phyloP scores from a whole-genome alignment of 2,797 vertebrate species.

The Mionectes olivaceus region DNA sequence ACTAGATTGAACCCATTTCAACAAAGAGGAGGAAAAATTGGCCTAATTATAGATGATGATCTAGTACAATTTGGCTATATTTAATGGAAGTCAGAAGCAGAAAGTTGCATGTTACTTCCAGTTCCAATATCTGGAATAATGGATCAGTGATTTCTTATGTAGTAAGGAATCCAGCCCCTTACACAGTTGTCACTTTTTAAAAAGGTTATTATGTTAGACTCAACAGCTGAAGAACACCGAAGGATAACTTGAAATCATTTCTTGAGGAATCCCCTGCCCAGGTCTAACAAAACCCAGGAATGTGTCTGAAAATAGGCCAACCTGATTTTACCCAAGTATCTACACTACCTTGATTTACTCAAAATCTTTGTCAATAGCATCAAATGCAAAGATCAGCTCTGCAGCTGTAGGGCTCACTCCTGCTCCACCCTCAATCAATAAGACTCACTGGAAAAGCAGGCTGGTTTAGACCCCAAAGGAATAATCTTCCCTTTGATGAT shows the following conservation, averaged over 20 bases:
- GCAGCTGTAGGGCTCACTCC: neutral
- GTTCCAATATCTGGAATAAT: slow-evolving; percentile 13
- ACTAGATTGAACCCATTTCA: slow-evolving; percentile 48
- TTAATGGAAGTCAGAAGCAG: slow-evolving; percentile 51
- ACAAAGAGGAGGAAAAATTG: slow-evolving; percentile 50
- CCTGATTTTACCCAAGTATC: neutral
- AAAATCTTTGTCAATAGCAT: neutral
- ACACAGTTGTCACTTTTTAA: neutral
- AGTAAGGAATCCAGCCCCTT: neutral
- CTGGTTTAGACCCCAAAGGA: neutral
- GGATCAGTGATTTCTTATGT: neutral
- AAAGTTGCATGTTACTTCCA: slow-evolving; percentile 31
- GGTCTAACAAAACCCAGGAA: neutral
- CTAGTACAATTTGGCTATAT: slow-evolving; percentile 32
- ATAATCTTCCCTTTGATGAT: neutral
- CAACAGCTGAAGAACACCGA: neutral
- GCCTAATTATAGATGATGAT: slow-evolving; percentile 40
- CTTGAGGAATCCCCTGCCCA: neutral
- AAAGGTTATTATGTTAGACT: neutral
- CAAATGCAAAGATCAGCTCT: neutral
- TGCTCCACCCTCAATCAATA: neutral
- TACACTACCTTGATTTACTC: neutral
- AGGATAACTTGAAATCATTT: neutral
- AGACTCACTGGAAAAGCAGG: neutral
- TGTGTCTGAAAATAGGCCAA: neutral